These are phyloP conservation scores for Psix sp. DNA, from an alignment of 1,140 invertebrate species.

Conservation along the genomic window DNA sequence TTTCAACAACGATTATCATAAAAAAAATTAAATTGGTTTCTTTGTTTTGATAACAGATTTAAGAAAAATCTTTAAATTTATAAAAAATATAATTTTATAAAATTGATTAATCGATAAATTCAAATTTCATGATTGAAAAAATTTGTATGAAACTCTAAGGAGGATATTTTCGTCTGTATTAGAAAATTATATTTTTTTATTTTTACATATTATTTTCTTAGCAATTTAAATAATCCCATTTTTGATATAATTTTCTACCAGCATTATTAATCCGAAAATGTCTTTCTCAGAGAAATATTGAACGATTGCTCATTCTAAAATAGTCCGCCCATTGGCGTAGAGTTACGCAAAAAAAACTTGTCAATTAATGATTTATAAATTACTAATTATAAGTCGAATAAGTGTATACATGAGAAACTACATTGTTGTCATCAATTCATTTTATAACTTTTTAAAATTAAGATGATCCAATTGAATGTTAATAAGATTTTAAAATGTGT, in stretches of 20 bases:
- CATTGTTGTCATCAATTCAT: too few species aligned
- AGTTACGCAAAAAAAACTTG: slow-evolving; percentile 38
- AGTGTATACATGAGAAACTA: too few species aligned
- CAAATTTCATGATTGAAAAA: background rate
- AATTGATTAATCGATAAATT: background rate
- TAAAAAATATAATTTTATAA: too few species aligned
- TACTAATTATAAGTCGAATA: slow-evolving; percentile 36
- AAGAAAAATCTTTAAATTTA: too few species aligned
- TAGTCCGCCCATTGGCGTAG: slow-evolving; percentile 48
- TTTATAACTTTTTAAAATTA: too few species aligned
- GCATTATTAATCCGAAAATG: slow-evolving; percentile 12
- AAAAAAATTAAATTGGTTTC: too few species aligned
- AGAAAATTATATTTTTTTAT: background rate
- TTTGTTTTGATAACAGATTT: too few species aligned
- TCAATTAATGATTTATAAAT: slow-evolving; percentile 45
- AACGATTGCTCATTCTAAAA: slow-evolving; percentile 53
- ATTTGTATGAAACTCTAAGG: background rate
- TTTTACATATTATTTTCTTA: background rate
- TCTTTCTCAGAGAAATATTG: slow-evolving; percentile 24
- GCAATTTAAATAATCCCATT: background rate
- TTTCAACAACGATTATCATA: too few species aligned
- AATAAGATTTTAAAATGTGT: too few species aligned
- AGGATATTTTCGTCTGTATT: background rate
- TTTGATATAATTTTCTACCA: too few species aligned
- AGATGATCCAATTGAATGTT: too few species aligned